phyloP scores from a whole-genome alignment of 53 echinoderm and acorn worm genomes.

The Antedon mediterranea region DNA sequence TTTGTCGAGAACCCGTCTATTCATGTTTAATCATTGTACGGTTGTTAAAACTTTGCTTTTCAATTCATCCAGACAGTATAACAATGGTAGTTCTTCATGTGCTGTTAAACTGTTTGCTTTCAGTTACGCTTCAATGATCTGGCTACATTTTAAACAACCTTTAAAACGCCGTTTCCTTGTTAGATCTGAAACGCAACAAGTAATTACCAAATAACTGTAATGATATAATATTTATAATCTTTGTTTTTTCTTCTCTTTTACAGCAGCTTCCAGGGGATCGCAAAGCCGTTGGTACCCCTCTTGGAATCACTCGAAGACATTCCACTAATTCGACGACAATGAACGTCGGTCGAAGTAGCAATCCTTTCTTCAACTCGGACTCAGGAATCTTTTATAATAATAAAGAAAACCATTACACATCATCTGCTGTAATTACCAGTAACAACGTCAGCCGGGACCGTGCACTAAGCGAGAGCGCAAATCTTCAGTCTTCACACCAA shows the following conservation, averaged over 20 bases:
- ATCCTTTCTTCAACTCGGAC: not conserved
- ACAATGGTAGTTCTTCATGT: not conserved
- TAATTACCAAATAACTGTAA: no score
- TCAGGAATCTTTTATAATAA: slow-evolving; percentile 20
- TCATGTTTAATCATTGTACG: not conserved
- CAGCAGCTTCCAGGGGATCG: not conserved
- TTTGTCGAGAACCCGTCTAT: no score
- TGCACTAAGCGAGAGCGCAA: slow-evolving; percentile 75
- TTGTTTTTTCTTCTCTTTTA: not conserved
- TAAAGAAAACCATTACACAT: slow-evolving; percentile 30
- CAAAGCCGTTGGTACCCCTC: slow-evolving; percentile 40
- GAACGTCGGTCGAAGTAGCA: not conserved
- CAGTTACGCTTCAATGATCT: not conserved
- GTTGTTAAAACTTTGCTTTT: not conserved
- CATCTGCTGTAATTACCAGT: not conserved
- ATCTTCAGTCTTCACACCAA: slow-evolving; percentile 28
- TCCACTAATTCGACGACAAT: slow-evolving; percentile 18
- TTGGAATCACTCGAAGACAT: slow-evolving; percentile 26
- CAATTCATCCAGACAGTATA: not conserved
- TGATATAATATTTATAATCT: no score
- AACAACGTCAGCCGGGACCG: slow-evolving; percentile 38
- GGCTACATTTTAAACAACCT: not conserved
- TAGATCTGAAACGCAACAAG: no score
- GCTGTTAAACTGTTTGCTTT: not conserved
- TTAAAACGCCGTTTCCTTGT: no score